Conservation (phyloP, 1,140 invertebrate genomes). For the Caenorhabditis remanei region DNA sequence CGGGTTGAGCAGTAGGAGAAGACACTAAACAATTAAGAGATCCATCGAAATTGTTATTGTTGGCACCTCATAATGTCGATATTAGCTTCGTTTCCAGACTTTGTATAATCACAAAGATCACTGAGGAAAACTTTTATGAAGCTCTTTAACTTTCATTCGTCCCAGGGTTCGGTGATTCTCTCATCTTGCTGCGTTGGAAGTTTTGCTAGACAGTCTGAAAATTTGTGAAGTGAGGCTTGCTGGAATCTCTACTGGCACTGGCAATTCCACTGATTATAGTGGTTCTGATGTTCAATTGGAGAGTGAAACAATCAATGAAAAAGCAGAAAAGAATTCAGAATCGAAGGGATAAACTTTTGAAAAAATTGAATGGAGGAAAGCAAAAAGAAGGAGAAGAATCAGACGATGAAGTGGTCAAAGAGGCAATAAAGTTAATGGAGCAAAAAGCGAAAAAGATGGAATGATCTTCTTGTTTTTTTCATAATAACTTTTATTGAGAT, state of each 20-base stretch:
- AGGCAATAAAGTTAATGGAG: conserved; percentile 37
- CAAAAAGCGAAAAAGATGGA: conserved; percentile 5
- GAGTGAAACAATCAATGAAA: conserved; percentile 33
- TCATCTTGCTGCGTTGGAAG: too few species aligned
- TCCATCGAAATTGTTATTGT: too few species aligned
- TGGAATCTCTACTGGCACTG: not conserved
- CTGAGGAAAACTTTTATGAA: too few species aligned
- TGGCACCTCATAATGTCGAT: too few species aligned
- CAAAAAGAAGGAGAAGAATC: not conserved
- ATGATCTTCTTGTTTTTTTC: not conserved
- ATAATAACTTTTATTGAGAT: not conserved
- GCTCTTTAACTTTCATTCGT: too few species aligned
- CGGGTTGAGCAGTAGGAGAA: too few species aligned
- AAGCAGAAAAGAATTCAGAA: conserved; percentile 11
- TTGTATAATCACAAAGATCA: too few species aligned
- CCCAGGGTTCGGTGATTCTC: too few species aligned
- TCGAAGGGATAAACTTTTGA: conserved; percentile 14
- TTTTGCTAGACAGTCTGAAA: too few species aligned
- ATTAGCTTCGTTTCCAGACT: too few species aligned
- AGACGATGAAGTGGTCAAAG: conserved; percentile 18
- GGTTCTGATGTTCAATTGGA: conserved; percentile 40
- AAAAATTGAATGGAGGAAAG: not conserved
- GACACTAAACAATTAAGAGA: too few species aligned
- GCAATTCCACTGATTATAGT: conserved; percentile 1
- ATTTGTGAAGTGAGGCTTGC: too few species aligned